Base-by-base conservation (phyloP, 1,140 invertebrate genomes). In the Monomorium pharaonis region DNA sequence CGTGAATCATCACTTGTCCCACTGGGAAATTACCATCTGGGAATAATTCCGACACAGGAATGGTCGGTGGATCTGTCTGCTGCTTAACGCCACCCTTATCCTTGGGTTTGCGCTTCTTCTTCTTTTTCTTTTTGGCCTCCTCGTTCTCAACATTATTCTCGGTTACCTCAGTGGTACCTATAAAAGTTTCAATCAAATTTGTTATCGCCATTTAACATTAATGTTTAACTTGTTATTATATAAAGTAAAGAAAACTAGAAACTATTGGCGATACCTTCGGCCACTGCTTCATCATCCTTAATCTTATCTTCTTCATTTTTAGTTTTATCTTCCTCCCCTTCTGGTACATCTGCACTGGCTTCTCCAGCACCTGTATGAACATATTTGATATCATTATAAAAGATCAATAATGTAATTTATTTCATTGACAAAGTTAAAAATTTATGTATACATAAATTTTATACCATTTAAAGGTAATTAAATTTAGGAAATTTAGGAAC, bases 1-100 rank as follows among this genome's bases (percentile, higher is more conserved):
- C 96, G 95, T 98, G 97, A 70, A 98, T 97, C 96, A 97, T 96
- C 88, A 98, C 97, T 94, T 98, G 96, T 44, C 98, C 98, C 90
- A 97, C 95, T 0, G 98, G 98, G 92, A 96, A 98, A 89, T 96
- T 96, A 94, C 97, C 98, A 95, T 98, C 97, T 6, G 98, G 96
- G 92, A 97, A 99, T 5, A 99, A 95, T 77, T 99, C 97, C 0
- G 96, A 95, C 88, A 99, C 97, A 0, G 99, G 97, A 91, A 99
- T 96, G 21, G 97, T 96, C 14, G 99, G 98, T 21, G 98, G 98
- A 94, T 97, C 96, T 14, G 98, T 98, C 95, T 98, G 98, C 54
- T 95, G 94, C 62, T 95, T 95, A 51, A 92, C 89, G 44, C 93
- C 93, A 33, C 93, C 94, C 92, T 96, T 96, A 77, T 92, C 93